Conservation (phyloP, 2,797 vertebrate species). For the Picus viridis region DNA sequence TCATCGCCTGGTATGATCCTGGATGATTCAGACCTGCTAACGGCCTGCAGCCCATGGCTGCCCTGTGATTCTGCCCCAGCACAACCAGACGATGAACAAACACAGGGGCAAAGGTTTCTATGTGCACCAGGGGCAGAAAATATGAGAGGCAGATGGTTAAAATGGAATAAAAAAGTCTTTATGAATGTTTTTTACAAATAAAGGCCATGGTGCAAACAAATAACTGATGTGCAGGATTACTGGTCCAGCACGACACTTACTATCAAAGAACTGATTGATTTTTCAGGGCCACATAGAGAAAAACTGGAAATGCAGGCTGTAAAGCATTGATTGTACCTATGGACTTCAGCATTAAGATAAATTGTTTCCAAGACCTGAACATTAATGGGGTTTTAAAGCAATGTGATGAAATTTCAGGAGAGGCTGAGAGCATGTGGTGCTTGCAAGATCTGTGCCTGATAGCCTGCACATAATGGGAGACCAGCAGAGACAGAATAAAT, state of each 20-base stretch:
- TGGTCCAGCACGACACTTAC: background rate
- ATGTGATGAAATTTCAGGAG: background rate
- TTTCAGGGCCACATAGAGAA: background rate
- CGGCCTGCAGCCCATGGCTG: no score
- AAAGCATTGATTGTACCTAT: background rate
- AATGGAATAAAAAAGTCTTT: background rate
- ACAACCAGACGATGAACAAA: no score
- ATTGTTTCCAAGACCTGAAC: background rate
- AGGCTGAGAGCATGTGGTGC: background rate
- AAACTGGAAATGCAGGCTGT: background rate
- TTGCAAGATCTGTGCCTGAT: background rate
- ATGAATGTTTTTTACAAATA: background rate
- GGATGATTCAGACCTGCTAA: no score
- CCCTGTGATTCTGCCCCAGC: no score
- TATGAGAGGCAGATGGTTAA: background rate
- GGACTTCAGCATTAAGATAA: background rate
- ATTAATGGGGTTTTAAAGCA: background rate
- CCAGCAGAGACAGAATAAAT: conserved; percentile 10
- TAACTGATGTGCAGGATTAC: background rate
- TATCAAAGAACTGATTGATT: background rate
- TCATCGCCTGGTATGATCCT: no score
- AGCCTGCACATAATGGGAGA: background rate
- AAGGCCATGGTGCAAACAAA: background rate
- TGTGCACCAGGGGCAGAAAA: background rate
- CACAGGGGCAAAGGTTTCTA: background rate